Conservation (phyloP, 1,140 invertebrate species). For the Agraylea sexmaculata region DNA sequence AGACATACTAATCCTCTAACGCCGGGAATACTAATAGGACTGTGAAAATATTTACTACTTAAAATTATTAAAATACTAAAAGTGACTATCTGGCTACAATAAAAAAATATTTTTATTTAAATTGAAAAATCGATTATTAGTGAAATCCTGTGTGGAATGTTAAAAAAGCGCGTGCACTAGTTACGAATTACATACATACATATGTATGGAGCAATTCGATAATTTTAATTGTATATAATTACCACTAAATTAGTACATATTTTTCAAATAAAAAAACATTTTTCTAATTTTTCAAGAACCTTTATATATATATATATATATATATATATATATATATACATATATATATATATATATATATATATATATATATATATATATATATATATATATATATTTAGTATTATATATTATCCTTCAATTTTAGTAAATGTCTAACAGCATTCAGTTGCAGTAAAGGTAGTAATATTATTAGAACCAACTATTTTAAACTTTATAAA, state of each 20-base stretch:
- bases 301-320: slow-evolving; percentile 2
- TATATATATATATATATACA: neutral
- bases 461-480: no score
- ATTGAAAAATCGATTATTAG: slow-evolving; percentile 2
- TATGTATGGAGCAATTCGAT: neutral
- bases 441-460: no score
- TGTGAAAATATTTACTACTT: no score
- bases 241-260: no score
- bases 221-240: no score
- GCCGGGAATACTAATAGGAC: no score
- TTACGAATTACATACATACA: slow-evolving; percentile 5
- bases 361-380: slow-evolving; percentile 7
- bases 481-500: no score
- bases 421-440: no score
- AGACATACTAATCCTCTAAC: no score
- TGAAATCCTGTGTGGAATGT: no score
- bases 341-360: slow-evolving; percentile 6
- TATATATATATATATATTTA: slow-evolving; percentile 8
- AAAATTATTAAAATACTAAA: slow-evolving; percentile 2
- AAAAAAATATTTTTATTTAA: slow-evolving; percentile 1
- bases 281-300: neutral
- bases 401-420: no score
- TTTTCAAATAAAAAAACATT: slow-evolving; percentile 6
- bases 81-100: neutral
- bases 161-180: slow-evolving; percentile 8